Conservation (phyloP, 2,113 vertebrate species). For the Eretmochelys imbricata region DNA sequence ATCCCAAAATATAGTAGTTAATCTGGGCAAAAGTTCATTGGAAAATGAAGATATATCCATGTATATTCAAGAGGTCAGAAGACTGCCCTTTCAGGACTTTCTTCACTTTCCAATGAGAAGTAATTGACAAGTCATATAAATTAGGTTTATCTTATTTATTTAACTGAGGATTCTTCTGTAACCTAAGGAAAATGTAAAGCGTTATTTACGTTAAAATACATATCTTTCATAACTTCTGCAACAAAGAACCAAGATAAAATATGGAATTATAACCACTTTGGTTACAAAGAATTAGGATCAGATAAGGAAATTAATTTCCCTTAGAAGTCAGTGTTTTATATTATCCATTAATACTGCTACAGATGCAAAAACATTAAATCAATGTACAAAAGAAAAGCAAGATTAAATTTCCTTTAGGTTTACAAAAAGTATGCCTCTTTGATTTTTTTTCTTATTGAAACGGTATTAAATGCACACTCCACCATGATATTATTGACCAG, state of each 20-base stretch:
- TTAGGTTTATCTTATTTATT: not conserved
- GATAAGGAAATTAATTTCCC: not conserved
- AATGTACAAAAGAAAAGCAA: conserved; percentile 5
- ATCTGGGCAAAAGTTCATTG: not conserved
- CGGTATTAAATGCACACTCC: no score
- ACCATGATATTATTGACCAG: no score
- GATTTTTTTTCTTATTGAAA: no score
- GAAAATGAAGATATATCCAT: not conserved
- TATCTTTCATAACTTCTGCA: not conserved
- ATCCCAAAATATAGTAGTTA: not conserved
- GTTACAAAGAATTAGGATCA: not conserved
- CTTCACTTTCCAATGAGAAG: not conserved
- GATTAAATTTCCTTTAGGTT: conserved; percentile 58
- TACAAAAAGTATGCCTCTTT: not conserved
- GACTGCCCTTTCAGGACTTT: not conserved
- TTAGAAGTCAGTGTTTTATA: conserved; percentile 29
- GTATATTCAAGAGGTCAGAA: not conserved
- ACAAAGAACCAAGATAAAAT: not conserved
- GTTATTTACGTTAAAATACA: not conserved
- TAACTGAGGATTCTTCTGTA: not conserved
- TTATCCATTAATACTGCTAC: not conserved
- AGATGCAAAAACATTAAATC: not conserved
- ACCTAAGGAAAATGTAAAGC: not conserved
- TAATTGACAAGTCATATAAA: not conserved
- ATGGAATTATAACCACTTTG: not conserved